Evolutionary conservation across 2,113 vertebrate species (phyloP), one percentile per base, ranked within the genome.

Genomic region (Sporophila hypoxantha): DNA sequence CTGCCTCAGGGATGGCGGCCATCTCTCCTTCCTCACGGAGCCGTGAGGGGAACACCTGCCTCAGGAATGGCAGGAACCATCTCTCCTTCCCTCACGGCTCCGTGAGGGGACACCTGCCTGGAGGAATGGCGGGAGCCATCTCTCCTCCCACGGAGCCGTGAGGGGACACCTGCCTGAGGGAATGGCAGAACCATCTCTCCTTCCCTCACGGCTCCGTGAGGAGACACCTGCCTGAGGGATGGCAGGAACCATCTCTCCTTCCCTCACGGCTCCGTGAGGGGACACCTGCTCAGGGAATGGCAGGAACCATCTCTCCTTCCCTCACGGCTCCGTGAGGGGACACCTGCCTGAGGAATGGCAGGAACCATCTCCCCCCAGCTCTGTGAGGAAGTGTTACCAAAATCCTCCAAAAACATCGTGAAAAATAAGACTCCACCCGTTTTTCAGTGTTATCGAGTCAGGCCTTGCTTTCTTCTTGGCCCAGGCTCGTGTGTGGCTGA

Each of bases 341-440:
- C 3, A 17, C 5, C 15, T 29, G 0, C 3, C 34, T 0, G 1
- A 27, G 22, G 14, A 68, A 50, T 49, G 53, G 53, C 3, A 0
- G 10, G 27, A 5, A 0, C 14, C 19, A 56, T n/a, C 20, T 25
- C 52, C 30, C 42, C 27, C 49, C 56, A 6, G 10, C 2, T 62
- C 49, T 3, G 2, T 42, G 66, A 36, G 9, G 9, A 30, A 42
- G 0, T 8, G 17, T 59, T 59, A 59, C 61, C 53, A 36, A 66
- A 84, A 42, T 15, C 17, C 21, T 59, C 17, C 26, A 17, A 42
- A 74, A 66, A 5, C 4, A 0, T 5, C 2, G 4, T 6, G 42
- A 57, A 50, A 83, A 66, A 30, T 11, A 34, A 57, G 61, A 36
- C 52, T 75, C 26, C 26, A 2, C 36, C 52, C 25, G 4, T 21